phyloP scores from a whole-genome alignment of 92 coral and sea anemone species.

The Scolanthus callimorphus region DNA sequence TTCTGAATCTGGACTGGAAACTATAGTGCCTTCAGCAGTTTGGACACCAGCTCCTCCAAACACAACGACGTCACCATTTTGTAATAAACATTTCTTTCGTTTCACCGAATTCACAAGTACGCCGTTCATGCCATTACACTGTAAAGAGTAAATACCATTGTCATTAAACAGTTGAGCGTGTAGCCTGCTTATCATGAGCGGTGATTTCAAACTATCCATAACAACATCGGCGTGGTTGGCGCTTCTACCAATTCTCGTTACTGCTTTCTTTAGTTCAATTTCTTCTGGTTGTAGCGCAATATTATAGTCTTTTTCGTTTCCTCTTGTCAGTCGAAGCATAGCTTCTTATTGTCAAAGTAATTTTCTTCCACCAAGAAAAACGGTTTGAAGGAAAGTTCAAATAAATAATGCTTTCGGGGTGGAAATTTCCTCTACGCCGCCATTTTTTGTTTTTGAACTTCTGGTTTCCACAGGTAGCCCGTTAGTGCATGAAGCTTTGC shows the following conservation, averaged over 20 bases:
- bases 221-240: conserved; percentile 47
- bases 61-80: conserved; percentile 56
- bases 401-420: too few relatives aligned
- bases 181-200: conserved; percentile 52
- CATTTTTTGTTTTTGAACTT: too few relatives aligned
- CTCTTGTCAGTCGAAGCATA: conserved; percentile 8
- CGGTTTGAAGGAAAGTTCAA: too few relatives aligned
- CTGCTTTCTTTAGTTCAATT: conserved; percentile 21
- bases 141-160: conserved; percentile 27
- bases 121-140: conserved; percentile 50
- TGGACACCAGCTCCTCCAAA: conserved; percentile 67
- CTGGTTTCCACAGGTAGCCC: too few relatives aligned
- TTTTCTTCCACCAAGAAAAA: too few relatives aligned
- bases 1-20: conserved; percentile 39
- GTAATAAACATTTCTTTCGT: conserved; percentile 33
- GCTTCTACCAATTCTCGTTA: conserved; percentile 54
- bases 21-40: conserved; percentile 27
- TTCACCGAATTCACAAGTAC: conserved; percentile 41
- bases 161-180: conserved; percentile 44
- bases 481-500: too few relatives aligned
- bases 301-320: conserved; percentile 8
- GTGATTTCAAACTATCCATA: conserved; percentile 52
- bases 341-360: too few relatives aligned
- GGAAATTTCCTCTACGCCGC: too few relatives aligned
- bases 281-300: conserved; percentile 46